Conservation (phyloP, 2,888 invertebrate genomes). For the Tenthredo notha region DNA sequence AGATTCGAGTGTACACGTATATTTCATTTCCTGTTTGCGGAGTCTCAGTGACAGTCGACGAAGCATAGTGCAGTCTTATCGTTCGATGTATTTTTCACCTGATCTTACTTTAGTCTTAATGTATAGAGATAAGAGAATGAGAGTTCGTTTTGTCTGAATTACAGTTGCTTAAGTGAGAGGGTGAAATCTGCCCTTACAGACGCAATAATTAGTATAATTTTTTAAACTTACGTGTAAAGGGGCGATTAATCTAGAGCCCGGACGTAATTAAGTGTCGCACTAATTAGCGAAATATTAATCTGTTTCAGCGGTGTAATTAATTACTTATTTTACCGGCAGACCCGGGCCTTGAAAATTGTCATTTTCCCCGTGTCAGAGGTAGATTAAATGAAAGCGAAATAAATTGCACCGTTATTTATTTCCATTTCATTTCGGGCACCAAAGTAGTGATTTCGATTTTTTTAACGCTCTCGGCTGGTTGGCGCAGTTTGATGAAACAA, state of each 20-base stretch:
- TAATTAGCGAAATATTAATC: constrained; percentile 57
- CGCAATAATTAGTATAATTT: constrained; percentile 49
- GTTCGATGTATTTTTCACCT: constrained; percentile 41
- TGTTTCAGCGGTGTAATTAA: constrained; percentile 53
- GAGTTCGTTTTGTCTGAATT: constrained; percentile 33
- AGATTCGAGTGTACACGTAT: neutral
- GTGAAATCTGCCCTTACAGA: constrained; percentile 34
- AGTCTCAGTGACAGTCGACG: neutral
- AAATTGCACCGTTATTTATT: constrained; percentile 51
- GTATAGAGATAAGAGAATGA: neutral
- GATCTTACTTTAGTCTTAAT: neutral
- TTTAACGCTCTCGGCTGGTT: constrained; percentile 2
- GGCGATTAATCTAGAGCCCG: constrained; percentile 47
- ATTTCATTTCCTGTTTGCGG: neutral
- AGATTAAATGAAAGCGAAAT: constrained; percentile 50
- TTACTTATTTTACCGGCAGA: constrained; percentile 48
- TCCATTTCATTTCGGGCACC: constrained; percentile 44
- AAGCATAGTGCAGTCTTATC: neutral
- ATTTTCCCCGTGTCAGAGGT: constrained; percentile 21
- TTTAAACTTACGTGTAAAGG: constrained; percentile 51
- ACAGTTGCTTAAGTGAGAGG: constrained; percentile 35
- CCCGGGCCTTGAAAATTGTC: constrained; percentile 52
- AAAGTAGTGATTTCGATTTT: constrained; percentile 51
- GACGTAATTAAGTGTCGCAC: constrained; percentile 53
- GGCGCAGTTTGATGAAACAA: constrained; percentile 50